Percentiles rank a stretch among this genome's conserved stretches.
phyloP scores from a whole-genome alignment of 2,888 invertebrate species.

The Patella depressa region DNA sequence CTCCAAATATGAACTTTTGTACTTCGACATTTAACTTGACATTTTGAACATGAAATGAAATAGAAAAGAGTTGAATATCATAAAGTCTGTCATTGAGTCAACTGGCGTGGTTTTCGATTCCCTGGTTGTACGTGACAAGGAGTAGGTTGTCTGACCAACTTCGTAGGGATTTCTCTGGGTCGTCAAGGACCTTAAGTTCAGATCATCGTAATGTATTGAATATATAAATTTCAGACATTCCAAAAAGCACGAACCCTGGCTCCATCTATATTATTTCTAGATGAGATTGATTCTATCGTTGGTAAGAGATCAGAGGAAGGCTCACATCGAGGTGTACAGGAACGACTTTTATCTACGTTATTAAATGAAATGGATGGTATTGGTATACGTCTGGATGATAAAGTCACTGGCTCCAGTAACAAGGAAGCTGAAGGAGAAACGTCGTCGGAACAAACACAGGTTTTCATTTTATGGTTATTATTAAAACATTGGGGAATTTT shows the following conservation, averaged over 20 bases:
- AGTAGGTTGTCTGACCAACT: too few relatives aligned
- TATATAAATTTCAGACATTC: constrained; percentile 72
- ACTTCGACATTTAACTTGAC: too few relatives aligned
- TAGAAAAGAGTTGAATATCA: too few relatives aligned
- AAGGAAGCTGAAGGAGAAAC: constrained; percentile 35
- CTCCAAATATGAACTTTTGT: too few relatives aligned
- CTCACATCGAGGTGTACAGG: constrained; percentile 73
- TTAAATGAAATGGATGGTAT: constrained; percentile 80
- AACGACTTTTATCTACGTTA: constrained; percentile 77
- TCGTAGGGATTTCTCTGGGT: too few relatives aligned
- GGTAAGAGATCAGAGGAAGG: constrained; percentile 66
- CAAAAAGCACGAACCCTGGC: constrained; percentile 76
- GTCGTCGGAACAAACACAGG: neutral
- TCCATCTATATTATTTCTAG: constrained; percentile 78
- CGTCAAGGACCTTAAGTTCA: too few relatives aligned
- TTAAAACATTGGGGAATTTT: too few relatives aligned
- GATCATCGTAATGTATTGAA: neutral
- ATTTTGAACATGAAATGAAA: too few relatives aligned
- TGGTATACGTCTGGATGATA: constrained; percentile 67
- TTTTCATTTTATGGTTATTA: neutral
- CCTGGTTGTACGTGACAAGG: too few relatives aligned
- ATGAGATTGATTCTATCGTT: constrained; percentile 76
- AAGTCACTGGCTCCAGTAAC: constrained; percentile 28
- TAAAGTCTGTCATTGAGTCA: too few relatives aligned
- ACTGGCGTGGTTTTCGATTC: too few relatives aligned